Base-by-base conservation (phyloP, 1,140 invertebrate genomes). In the Ericerus pela region DNA sequence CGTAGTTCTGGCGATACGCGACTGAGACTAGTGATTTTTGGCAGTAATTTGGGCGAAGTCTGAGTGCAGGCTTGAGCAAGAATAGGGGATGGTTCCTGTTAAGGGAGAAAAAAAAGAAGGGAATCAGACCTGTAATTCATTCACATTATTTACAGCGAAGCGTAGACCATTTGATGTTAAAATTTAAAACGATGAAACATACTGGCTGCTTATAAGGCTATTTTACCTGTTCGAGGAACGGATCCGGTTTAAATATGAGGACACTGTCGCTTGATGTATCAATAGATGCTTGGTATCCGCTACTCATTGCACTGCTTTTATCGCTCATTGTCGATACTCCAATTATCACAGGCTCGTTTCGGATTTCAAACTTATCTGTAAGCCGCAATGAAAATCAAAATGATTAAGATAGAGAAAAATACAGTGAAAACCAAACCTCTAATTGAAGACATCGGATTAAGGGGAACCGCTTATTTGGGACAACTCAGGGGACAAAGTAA, bases 211-310 rank as follows among this genome's bases (percentile, higher is more conserved):
- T n/a, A n/a, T n/a, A n/a, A n/a, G n/a, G n/a, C n/a, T n/a, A n/a
- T n/a, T n/a, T 47, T 47, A 47, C 41, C 14, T n/a, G n/a, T n/a
- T 47, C 41, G 41, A 22, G 26, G 8, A 24, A 47, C 22, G 26
- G 22, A 10, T 47, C 26, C 2, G 41, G 26, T 4, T 8, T 16
- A 14, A 47, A 47, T 24, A 47, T 47, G 6, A 22, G 22, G 6
- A 24, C 41, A 14, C 41, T 47, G 14, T 47, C 41, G 20, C 41
- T 47, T 2, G 41, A 47, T 4, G 41, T 47, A 47, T 47, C 41
- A 22, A 47, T 47, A 24, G 41, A 47, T 8, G 41, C 41, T 24
- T 47, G 41, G 20, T 47, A 47, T 47, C 41, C 41, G 10, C 41
- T 24, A 14, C 20, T 24, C 2, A 24, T 24, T 16, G 41, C 26